Evolutionary conservation across 2,113 vertebrate species (phyloP), one percentile per base, ranked within the genome.

Genomic region (Peromyscus polionotus): DNA sequence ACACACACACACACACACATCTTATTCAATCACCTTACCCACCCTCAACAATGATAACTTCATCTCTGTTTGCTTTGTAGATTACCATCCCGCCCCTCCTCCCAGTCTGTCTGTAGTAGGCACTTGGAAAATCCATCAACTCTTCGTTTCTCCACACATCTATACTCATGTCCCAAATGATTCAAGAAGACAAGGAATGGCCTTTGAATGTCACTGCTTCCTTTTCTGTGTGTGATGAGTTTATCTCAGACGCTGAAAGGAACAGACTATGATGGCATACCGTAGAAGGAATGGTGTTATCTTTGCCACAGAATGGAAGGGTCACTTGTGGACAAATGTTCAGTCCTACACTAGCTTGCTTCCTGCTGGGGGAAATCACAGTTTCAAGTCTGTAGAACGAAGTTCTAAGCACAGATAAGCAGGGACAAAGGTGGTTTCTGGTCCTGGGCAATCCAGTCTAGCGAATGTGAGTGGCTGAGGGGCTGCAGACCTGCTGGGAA

Each of bases 281-380:
- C 76, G 54, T 7, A 36, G 39, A 63, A n/a, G 57, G 65, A 54
- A 85, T 48, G 65, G 72, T 63, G 42, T 45, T 93, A 54, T 70
- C 76, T 85, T 73, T 93, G 90, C 24, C 94, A 93, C 24, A 89
- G 89, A 95, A 95, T 39, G 39, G 87, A 68, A 42, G 17, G 91
- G 73, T 63, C 59, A 73, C 45, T 7, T 70, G 33, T 87, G 61
- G 79, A 87, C 51, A 10, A 59, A 76, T 81, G 0, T 84, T 90
- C 85, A 45, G 14, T 57, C 20, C 57, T 48, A 92, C 92, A 31
- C 45, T 63, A 88, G 63, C 63, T 93, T 67, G 65, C 86, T 95
- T 91, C 24, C 57, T 51, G 31, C 59, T 77, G 20, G 91, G 91
- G 84, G 75, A 86, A 93, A 79, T 31, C 86, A n/a, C 7, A 90